Evolutionary conservation across 2,888 invertebrate genomes (phyloP).

Genomic region (Melipona beecheii): DNA sequence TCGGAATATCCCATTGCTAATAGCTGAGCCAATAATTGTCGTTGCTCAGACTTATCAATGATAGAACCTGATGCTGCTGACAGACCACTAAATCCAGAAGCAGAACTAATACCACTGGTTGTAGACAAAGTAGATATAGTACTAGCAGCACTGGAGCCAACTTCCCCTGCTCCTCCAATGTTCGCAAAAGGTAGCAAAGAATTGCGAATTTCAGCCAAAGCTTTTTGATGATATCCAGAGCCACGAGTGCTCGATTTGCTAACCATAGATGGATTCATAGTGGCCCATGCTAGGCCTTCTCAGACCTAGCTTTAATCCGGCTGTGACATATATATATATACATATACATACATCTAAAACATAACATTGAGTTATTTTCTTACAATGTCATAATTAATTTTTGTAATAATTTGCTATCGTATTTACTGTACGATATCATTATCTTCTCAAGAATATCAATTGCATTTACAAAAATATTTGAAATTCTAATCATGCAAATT

Average conservation of each 20-base stretch:
- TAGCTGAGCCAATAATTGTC: slow-evolving; percentile 88
- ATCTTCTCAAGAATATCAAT: not conserved
- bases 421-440: slow-evolving; percentile 10
- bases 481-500: not conserved
- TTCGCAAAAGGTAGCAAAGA: slow-evolving; percentile 93
- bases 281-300: slow-evolving; percentile 84
- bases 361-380: slow-evolving; percentile 42
- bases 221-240: slow-evolving; percentile 94
- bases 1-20: slow-evolving; percentile 91
- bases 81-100: slow-evolving; percentile 86
- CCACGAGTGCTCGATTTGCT: slow-evolving; percentile 88
- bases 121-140: slow-evolving; percentile 88
- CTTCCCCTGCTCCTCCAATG: slow-evolving; percentile 87
- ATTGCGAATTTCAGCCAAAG: slow-evolving; percentile 94
- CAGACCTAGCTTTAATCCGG: slow-evolving; percentile 83
- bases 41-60: slow-evolving; percentile 87
- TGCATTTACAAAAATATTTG: not conserved
- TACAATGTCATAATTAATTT: slow-evolving; percentile 6
- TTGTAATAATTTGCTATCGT: not conserved
- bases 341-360: slow-evolving; percentile 67
- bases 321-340: slow-evolving; percentile 77
- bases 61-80: slow-evolving; percentile 87
- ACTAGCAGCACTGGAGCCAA: slow-evolving; percentile 90
- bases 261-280: slow-evolving; percentile 85
- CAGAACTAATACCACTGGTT: slow-evolving; percentile 87